Base-by-base conservation (phyloP, 2,888 invertebrate species). In the Calliphora vomitoria region DNA sequence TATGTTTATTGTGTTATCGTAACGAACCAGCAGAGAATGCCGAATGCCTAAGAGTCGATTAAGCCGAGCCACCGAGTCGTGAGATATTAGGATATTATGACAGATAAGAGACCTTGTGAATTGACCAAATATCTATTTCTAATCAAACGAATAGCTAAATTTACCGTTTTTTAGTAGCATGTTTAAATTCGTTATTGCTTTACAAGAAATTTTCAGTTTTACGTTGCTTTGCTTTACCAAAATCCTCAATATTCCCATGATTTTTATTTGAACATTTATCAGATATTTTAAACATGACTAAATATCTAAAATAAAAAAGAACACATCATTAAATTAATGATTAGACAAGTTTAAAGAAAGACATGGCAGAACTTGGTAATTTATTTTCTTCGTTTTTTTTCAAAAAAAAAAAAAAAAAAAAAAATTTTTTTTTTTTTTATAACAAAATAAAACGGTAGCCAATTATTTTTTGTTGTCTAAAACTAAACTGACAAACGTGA, bases 321-420 rank as follows among this genome's bases (percentile, higher is more conserved):
- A 80, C 31, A 62, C 47, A 62, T 31, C 62, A 80, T 71, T 55
- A 78, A 78, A 66, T 68, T 53, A 76, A 53, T 53, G 71, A 81
- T 72, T 62, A 72, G 50, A 41, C 15, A 72, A 10, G 15, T 15
- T 25, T 41, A 11, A 66, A 13, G 35, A 25, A 44, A 72, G 20
- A 58, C 53, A 64, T 62, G n/a, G 15, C n/a, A 53, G n/a, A 62
- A 62, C 25, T 81, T 53, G 60, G 8, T 47, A 62, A 35, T 50
- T 80, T 8, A 41, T 64, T 41, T 50, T 35, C 41, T 10, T 38
- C 10, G 10, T 18, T 64, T 18, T 25, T 25, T 25, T 2, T 25
- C 25, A 1, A 38, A 38, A 38, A 10, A 11, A 10, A 8, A 44
- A 2, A 13, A 44, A 10, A 41, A 41, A 8, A 62, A 38, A 8